These are phyloP conservation scores for Cyanoramphus novaezelandiae DNA, from an alignment of 2,113 vertebrate species.

Conservation along the genomic window DNA sequence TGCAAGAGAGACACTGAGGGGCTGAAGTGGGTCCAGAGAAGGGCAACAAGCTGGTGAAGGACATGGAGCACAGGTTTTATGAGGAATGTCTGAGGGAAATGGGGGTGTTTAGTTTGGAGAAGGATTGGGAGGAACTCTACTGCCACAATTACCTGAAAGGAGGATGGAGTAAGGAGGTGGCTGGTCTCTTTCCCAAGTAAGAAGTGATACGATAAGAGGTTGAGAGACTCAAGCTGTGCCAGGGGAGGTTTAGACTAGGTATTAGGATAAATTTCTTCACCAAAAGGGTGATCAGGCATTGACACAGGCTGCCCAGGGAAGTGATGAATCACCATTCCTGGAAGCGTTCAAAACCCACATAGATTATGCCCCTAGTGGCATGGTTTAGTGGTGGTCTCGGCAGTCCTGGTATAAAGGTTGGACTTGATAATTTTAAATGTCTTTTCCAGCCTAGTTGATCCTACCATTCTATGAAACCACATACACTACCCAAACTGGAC, in stretches of 20 bases:
- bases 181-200: background rate
- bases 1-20: background rate
- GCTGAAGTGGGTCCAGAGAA: background rate
- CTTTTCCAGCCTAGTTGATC: background rate
- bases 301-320: background rate
- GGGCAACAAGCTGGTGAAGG: background rate
- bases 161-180: no score
- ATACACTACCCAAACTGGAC: accelerated
- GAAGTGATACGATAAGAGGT: background rate
- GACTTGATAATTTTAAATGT: background rate
- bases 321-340: background rate
- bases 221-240: background rate
- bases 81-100: background rate
- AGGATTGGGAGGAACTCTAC: background rate
- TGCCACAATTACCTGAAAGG: background rate
- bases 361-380: background rate
- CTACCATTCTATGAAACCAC: background rate
- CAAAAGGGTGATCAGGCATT: background rate
- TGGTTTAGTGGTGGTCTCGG: background rate
- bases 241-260: background rate
- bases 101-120: background rate
- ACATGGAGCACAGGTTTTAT: accelerated
- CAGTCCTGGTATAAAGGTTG: background rate
- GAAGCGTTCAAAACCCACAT: background rate
- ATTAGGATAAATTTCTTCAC: background rate